These are phyloP conservation scores for Drosophila kikkawai DNA, from an alignment of 1,140 invertebrate species.

Conservation along the genomic window DNA sequence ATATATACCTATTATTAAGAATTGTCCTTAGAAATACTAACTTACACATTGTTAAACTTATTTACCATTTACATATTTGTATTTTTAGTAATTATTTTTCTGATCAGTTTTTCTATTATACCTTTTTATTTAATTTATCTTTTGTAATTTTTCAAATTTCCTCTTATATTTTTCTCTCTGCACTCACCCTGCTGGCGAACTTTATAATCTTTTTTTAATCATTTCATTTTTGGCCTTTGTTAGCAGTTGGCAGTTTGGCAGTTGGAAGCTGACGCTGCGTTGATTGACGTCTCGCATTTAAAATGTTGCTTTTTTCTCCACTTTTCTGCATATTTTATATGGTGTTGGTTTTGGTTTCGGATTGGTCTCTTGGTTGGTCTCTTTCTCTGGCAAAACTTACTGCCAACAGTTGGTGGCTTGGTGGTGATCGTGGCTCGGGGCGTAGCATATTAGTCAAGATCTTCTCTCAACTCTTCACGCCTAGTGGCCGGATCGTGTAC, in stretches of 20 bases:
- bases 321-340: slow-evolving; percentile 46
- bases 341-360: slow-evolving; percentile 10
- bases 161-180: slow-evolving; percentile 1
- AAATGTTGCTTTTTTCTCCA: slow-evolving; percentile 22
- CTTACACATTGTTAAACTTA: too few relatives aligned
- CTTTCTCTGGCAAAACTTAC: slow-evolving; percentile 5
- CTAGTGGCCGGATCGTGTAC: slow-evolving; percentile 26
- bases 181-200: slow-evolving; percentile 21
- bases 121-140: not conserved
- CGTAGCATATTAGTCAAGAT: slow-evolving; percentile 70
- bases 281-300: slow-evolving; percentile 74
- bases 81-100: too few relatives aligned
- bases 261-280: slow-evolving; percentile 74
- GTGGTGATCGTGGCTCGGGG: slow-evolving; percentile 48
- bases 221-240: slow-evolving; percentile 74
- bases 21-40: too few relatives aligned
- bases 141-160: too few relatives aligned
- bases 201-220: slow-evolving; percentile 80
- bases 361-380: not conserved
- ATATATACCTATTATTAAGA: too few relatives aligned
- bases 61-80: too few relatives aligned
- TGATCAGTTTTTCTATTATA: not conserved
- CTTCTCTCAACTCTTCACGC: slow-evolving; percentile 69
- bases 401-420: slow-evolving; percentile 59
- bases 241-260: slow-evolving; percentile 72